Evolutionary conservation across 2,797 vertebrate species (phyloP).

Genomic region (Sorex maritimensis): DNA sequence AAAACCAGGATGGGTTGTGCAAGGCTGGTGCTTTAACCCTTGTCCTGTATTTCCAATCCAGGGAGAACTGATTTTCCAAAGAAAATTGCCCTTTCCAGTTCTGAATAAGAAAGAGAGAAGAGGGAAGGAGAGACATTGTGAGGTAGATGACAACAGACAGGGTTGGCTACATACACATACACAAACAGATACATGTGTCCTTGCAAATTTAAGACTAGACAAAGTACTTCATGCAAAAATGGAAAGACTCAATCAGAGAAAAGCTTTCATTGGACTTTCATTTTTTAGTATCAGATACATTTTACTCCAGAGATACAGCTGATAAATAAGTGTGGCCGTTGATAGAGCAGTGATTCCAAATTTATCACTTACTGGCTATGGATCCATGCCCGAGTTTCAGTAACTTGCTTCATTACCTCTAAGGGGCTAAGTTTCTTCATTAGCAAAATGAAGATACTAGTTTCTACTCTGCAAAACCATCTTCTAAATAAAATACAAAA

Average conservation of each 20-base stretch:
- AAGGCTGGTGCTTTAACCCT: too few species aligned
- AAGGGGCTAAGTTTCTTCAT: neutral
- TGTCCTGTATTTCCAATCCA: neutral
- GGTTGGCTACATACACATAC: neutral
- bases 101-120: neutral
- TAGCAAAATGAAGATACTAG: slow-evolving; percentile 31
- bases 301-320: neutral
- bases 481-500: slow-evolving; percentile 21
- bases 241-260: neutral
- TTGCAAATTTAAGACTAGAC: neutral
- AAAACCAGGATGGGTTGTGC: too few species aligned
- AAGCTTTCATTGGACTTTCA: neutral
- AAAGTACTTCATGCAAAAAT: neutral
- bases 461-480: slow-evolving; percentile 16
- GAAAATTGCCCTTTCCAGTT: neutral
- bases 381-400: neutral
- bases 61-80: slow-evolving; percentile 34
- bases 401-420: neutral
- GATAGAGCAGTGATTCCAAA: neutral
- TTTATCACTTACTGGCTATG: neutral
- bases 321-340: neutral
- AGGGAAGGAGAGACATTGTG: neutral
- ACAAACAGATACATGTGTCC: neutral
- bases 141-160: neutral
- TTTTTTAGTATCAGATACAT: neutral